phyloP scores from a whole-genome alignment of 2,797 vertebrate species.

The Anguilla obscura region DNA sequence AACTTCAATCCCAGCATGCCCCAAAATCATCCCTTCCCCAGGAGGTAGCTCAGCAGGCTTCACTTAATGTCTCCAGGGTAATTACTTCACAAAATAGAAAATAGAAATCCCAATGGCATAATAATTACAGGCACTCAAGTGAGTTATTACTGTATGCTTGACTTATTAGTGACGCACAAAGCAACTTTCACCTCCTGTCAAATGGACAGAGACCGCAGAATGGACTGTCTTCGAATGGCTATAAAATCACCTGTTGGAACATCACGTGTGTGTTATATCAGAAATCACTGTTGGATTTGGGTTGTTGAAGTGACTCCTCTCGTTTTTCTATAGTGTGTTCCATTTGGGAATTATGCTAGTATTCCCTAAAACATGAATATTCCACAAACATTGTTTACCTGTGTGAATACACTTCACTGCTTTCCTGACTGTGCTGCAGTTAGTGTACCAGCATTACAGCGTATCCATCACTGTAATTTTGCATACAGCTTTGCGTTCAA shows the following conservation, averaged over 20 bases:
- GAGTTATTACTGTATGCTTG: background rate
- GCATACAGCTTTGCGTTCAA: background rate
- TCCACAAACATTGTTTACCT: background rate
- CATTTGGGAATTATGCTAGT: background rate
- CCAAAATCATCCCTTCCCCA: background rate
- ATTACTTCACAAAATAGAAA: background rate
- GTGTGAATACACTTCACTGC: background rate
- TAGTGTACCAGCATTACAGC: background rate
- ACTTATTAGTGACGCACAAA: background rate
- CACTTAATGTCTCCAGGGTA: background rate
- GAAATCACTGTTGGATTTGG: background rate
- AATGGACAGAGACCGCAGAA: background rate
- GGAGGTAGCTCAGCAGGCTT: background rate
- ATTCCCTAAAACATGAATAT: background rate
- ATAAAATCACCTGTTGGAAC: background rate
- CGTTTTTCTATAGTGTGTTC: background rate
- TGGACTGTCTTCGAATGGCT: background rate
- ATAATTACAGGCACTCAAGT: background rate
- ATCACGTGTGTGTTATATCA: background rate
- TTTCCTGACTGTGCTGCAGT: background rate
- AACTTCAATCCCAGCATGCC: background rate
- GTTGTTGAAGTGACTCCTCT: background rate
- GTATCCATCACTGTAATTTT: background rate
- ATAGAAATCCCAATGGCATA: background rate
- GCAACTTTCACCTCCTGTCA: background rate